These are phyloP conservation scores for Diachasmimorpha longicaudata DNA, from an alignment of 1,140 invertebrate genomes.

Conservation along the genomic window DNA sequence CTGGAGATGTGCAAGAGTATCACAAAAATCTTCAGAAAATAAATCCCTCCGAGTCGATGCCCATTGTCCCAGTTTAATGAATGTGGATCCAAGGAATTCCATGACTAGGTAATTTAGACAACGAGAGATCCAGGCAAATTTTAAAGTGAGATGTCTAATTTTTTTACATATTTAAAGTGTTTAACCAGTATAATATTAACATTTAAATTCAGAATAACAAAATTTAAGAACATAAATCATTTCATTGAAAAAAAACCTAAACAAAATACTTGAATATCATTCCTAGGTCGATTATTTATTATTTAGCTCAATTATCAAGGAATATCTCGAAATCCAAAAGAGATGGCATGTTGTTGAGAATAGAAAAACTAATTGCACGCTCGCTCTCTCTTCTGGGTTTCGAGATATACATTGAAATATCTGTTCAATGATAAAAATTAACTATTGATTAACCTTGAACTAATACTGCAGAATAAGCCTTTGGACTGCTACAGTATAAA, in stretches of 20 bases:
- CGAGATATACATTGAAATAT: conserved; percentile 6
- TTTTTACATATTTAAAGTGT: too few species aligned
- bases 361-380: too few species aligned
- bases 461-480: conserved; percentile 21
- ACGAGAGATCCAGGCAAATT: not conserved
- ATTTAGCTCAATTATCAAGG: too few species aligned
- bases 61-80: conserved; percentile 67
- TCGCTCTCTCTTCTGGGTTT: not conserved
- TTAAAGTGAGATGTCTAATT: too few species aligned
- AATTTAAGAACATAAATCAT: too few species aligned
- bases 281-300: too few species aligned
- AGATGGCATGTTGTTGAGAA: too few species aligned
- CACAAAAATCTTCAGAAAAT: conserved; percentile 59
- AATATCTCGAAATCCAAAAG: not conserved
- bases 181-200: too few species aligned
- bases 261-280: too few species aligned
- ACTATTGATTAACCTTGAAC: conserved; percentile 23
- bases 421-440: too few species aligned
- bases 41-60: conserved; percentile 60
- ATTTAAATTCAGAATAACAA: too few species aligned
- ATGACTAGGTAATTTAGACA: conserved; percentile 38
- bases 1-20: conserved; percentile 56
- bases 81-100: conserved; percentile 61
- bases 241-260: too few species aligned
- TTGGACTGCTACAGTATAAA: not conserved